Conservation (phyloP, 1,140 invertebrate species). For the Tyrophagus putrescentiae region DNA sequence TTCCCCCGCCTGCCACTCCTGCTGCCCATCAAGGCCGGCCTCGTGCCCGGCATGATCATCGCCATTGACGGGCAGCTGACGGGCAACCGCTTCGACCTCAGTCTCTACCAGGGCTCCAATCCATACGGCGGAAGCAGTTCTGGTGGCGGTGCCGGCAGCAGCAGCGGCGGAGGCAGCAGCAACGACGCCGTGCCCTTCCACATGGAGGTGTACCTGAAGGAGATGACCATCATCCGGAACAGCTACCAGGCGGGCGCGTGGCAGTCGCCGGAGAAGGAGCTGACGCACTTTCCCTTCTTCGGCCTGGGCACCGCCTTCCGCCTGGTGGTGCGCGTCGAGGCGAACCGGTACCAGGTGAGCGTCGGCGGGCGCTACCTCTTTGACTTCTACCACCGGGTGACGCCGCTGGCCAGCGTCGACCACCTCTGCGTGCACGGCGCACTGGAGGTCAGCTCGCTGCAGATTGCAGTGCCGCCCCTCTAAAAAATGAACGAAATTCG, state of each 20-base stretch:
- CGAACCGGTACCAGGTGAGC: slow-evolving; percentile 7
- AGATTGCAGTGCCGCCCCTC: slow-evolving; percentile 1
- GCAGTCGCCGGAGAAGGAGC: neutral
- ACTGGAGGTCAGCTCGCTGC: slow-evolving; percentile 3
- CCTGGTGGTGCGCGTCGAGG: slow-evolving; percentile 5
- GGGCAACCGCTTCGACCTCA: slow-evolving; percentile 16
- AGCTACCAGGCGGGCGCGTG: slow-evolving; percentile 2
- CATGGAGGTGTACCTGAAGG: slow-evolving; percentile 15
- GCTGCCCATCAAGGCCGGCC: slow-evolving; percentile 12
- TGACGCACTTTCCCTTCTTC: slow-evolving; percentile 17
- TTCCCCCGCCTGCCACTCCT: slow-evolving; percentile 14
- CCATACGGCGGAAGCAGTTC: slow-evolving; percentile 12
- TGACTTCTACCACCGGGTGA: slow-evolving; percentile 13
- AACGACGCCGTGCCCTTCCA: slow-evolving; percentile 9
- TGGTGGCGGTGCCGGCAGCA: too few relatives aligned
- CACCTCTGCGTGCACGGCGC: slow-evolving; percentile 14
- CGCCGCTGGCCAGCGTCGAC: neutral
- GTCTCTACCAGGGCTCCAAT: slow-evolving; percentile 14
- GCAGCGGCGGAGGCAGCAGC: too few relatives aligned
- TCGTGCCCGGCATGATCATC: slow-evolving; percentile 6
- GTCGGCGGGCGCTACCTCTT: slow-evolving; percentile 5
- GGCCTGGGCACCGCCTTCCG: neutral
- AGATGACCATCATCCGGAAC: slow-evolving; percentile 12
- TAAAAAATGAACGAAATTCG: neutral
- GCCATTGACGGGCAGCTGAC: neutral